Percentiles rank a stretch among this genome's conserved stretches.
These are phyloP conservation scores for Cyphomyrus discorhynchus DNA, from an alignment of 2,113 vertebrate species.

Conservation along the genomic window DNA sequence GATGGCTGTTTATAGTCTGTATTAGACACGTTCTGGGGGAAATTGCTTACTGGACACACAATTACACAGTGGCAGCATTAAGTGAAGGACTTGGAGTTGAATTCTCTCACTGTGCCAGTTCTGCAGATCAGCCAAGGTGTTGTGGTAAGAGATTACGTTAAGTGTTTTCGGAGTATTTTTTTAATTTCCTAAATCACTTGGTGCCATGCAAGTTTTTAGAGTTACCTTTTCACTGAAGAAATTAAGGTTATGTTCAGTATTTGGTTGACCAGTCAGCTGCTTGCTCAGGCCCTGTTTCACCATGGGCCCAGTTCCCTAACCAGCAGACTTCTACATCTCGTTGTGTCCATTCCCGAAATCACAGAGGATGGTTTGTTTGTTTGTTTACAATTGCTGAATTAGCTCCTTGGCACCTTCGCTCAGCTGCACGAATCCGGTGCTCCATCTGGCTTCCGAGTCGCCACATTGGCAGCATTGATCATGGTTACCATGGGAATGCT, in stretches of 20 bases:
- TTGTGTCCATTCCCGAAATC: not conserved
- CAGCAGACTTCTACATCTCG: not conserved
- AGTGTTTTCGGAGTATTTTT: not conserved
- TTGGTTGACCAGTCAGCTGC: not conserved
- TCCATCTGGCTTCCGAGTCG: slow-evolving; percentile 5
- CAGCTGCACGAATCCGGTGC: not conserved
- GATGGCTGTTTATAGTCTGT: not conserved
- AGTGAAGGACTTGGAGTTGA: not conserved
- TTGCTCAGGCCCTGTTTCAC: not conserved
- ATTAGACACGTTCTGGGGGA: slow-evolving; percentile 1
- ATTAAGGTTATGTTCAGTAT: not conserved
- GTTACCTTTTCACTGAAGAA: not conserved
- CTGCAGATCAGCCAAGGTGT: not conserved
- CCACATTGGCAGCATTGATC: slow-evolving; percentile 11
- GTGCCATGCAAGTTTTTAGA: not conserved
- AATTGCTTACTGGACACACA: not conserved
- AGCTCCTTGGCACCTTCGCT: slow-evolving; percentile 15
- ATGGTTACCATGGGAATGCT: not conserved
- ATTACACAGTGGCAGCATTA: not conserved
- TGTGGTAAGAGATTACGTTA: not conserved
- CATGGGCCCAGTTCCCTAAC: not conserved
- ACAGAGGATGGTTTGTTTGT: slow-evolving; percentile 2
- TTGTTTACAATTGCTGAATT: slow-evolving; percentile 4
- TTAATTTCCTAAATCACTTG: not conserved
- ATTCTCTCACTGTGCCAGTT: not conserved